Evolutionary conservation across 1,140 invertebrate genomes (phyloP).

Genomic region (Steinernema khuongi): DNA sequence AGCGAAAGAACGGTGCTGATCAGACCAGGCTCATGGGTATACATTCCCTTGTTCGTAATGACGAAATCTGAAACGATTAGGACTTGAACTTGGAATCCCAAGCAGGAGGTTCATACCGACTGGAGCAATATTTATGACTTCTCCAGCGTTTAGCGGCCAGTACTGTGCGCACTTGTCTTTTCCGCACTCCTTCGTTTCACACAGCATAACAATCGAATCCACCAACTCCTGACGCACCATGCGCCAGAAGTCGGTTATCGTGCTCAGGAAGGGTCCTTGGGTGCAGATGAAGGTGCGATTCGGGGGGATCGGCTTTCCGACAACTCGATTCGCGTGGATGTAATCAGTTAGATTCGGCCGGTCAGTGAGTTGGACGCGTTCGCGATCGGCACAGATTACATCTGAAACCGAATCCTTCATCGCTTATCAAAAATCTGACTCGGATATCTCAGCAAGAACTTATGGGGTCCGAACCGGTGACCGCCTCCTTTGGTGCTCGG

Average conservation of each 20-base stretch:
- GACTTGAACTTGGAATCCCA: too few species aligned
- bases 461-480: too few species aligned
- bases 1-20: background rate
- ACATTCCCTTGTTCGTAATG: background rate
- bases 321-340: constrained; percentile 32
- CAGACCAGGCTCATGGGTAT: background rate
- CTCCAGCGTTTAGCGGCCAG: constrained; percentile 22
- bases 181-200: constrained; percentile 19
- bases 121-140: background rate
- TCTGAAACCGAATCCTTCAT: too few species aligned
- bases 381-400: constrained; percentile 29
- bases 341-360: constrained; percentile 35
- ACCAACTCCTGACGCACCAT: constrained; percentile 38
- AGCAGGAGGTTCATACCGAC: too few species aligned
- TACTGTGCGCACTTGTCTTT: constrained; percentile 33
- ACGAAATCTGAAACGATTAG: too few species aligned
- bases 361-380: constrained; percentile 26
- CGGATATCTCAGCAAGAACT: too few species aligned
- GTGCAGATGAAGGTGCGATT: constrained; percentile 42
- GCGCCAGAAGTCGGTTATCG: constrained; percentile 40
- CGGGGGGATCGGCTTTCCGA: background rate
- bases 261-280: constrained; percentile 42
- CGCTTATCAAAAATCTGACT: too few species aligned
- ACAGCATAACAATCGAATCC: constrained; percentile 28
- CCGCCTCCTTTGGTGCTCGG: too few species aligned